phyloP scores from a whole-genome alignment of 2,113 vertebrate species.

The Tricholaema leucomelas region DNA sequence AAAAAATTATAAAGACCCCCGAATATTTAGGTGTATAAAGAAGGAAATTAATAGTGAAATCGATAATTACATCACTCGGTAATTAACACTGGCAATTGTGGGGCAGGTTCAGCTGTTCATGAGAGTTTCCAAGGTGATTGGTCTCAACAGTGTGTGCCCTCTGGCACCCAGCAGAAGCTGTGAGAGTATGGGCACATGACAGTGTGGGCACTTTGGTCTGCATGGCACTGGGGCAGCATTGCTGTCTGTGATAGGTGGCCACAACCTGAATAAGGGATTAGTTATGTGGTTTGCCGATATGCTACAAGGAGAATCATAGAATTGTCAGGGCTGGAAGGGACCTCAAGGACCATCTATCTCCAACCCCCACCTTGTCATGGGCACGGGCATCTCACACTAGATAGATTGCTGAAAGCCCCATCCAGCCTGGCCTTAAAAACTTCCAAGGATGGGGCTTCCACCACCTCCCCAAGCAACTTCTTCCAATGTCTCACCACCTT shows the following conservation, averaged over 20 bases:
- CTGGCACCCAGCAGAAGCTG: not conserved
- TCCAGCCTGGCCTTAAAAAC: no score
- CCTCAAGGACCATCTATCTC: no score
- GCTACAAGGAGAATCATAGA: not conserved
- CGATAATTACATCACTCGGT: not conserved
- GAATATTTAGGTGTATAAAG: not conserved
- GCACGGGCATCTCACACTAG: no score
- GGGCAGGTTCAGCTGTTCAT: not conserved
- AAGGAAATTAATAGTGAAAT: not conserved
- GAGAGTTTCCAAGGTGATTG: not conserved
- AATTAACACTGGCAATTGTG: not conserved
- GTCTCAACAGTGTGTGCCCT: accelerated
- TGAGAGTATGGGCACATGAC: not conserved
- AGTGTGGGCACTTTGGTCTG: accelerated
- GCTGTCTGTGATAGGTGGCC: not conserved
- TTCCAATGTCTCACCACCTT: no score
- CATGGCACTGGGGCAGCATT: accelerated
- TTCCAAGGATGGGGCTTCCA: no score
- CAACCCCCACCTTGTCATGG: no score
- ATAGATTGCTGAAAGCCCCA: no score
- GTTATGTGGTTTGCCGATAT: accelerated
- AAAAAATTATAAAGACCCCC: accelerated
- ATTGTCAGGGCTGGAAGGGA: no score
- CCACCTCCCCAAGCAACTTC: no score
- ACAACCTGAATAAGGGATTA: accelerated